Evolutionary conservation across 1,140 invertebrate genomes (phyloP).

Genomic region (Wasmannia auropunctata): DNA sequence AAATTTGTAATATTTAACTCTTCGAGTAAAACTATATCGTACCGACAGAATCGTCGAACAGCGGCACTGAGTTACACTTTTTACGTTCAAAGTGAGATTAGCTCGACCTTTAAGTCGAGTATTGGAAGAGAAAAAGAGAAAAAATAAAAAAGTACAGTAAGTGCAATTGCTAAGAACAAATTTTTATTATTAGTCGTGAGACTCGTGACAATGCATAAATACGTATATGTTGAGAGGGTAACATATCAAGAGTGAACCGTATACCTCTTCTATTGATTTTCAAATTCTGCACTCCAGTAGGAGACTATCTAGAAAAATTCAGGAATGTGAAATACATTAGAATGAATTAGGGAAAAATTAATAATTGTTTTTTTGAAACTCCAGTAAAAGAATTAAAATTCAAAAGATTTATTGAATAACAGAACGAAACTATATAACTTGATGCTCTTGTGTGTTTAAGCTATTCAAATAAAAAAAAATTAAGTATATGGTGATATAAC

Average conservation of each 20-base stretch:
- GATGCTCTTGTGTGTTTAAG: background rate
- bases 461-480: slow-evolving; percentile 65
- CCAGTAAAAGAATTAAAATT: slow-evolving; percentile 23
- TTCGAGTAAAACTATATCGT: background rate
- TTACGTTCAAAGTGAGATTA: background rate
- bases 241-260: background rate
- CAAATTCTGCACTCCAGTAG: background rate
- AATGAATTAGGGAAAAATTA: slow-evolving; percentile 8
- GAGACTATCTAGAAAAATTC: background rate
- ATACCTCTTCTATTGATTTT: background rate
- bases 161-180: background rate
- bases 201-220: background rate
- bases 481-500: slow-evolving; percentile 40
- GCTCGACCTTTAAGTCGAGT: background rate
- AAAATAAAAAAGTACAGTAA: background rate
- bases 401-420: slow-evolving; percentile 64
- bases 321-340: background rate
- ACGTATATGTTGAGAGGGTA: background rate
- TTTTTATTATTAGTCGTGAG: background rate
- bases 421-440: slow-evolving; percentile 56
- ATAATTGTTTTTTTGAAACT: background rate
- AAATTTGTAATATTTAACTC: background rate
- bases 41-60: background rate
- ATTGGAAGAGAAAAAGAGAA: background rate
- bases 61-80: background rate